Evolutionary conservation across 2,113 vertebrate species (phyloP), one percentile per base, ranked within the genome.

Genomic region (Grammomys surdaster): DNA sequence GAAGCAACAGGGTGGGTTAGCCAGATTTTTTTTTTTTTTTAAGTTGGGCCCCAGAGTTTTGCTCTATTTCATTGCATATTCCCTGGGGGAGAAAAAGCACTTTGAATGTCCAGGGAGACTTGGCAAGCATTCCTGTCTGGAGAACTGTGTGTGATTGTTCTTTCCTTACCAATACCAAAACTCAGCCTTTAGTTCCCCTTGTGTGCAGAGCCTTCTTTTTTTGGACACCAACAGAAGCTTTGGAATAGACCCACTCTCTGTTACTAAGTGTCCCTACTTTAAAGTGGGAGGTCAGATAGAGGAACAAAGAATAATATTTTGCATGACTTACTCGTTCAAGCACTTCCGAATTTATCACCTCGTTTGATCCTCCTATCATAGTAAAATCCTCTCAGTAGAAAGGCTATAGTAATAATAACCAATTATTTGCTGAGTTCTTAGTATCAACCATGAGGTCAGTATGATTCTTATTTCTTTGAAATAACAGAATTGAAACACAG

Each of bases 121-220:
- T 97, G 97, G 96, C 96, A 95, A 96, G 92, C 67, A 89, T 67
- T 94, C 16, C 56, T 92, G 56, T 92, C 92, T 94, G 78, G 92
- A 93, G 96, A 96, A 96, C 97, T 97, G 95, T 97, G 95, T 95
- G 92, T 96, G 94, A 97, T 97, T 98, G 97, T 97, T 96, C 96
- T 94, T 94, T 94, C 87, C 97, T 97, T 88, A 95, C 94, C 86
- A 95, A 72, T 86, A 89, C n/a, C 40, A 90, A 94, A 98, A 76
- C 20, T 85, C 67, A 95, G 80, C 65, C 80, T 78, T 96, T 80
- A 75, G 54, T 67, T 96, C 33, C n/a, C 46, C 48, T 96, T 89
- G 90, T 95, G 20, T 54, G 16, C 73, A 89, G 75, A 94, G 77
- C 60, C 58, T 97, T 54, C 20, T 90, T 31, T 77, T 90, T 81